Conservation (phyloP, 2,888 invertebrate genomes). For the Hipparchia sbordonii region DNA sequence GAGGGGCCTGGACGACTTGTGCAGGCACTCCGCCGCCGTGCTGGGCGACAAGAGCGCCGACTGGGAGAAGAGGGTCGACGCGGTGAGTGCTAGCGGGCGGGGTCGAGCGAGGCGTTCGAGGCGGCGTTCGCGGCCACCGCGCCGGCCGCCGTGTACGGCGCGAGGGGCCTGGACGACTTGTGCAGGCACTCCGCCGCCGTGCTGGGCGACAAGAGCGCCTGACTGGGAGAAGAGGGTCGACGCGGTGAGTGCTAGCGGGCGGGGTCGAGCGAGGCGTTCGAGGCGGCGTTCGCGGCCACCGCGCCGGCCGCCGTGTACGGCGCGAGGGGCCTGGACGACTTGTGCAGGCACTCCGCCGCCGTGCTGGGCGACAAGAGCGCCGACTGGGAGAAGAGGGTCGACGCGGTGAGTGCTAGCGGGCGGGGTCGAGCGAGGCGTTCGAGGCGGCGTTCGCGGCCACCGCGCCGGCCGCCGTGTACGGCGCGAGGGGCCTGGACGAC, state of each 20-base stretch:
- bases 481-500: slow-evolving; percentile 92
- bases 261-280: slow-evolving; percentile 95
- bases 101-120: slow-evolving; percentile 94
- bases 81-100: slow-evolving; percentile 92
- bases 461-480: slow-evolving; percentile 92
- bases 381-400: slow-evolving; percentile 98
- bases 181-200: slow-evolving; percentile 88
- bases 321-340: slow-evolving; percentile 91
- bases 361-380: slow-evolving; percentile 90
- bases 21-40: slow-evolving; percentile 88
- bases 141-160: slow-evolving; percentile 91
- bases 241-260: slow-evolving; percentile 90
- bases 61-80: slow-evolving; percentile 97
- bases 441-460: slow-evolving; percentile 92
- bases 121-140: slow-evolving; percentile 93
- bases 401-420: slow-evolving; percentile 92
- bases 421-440: slow-evolving; percentile 94
- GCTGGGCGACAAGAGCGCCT: slow-evolving; percentile 90
- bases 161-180: slow-evolving; percentile 91
- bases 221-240: slow-evolving; percentile 98
- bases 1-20: slow-evolving; percentile 91
- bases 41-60: slow-evolving; percentile 92
- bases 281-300: slow-evolving; percentile 92
- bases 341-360: slow-evolving; percentile 88
- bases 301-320: slow-evolving; percentile 93